Conservation (phyloP, 1,140 invertebrate species). For the Cheumatopsyche charites region DNA sequence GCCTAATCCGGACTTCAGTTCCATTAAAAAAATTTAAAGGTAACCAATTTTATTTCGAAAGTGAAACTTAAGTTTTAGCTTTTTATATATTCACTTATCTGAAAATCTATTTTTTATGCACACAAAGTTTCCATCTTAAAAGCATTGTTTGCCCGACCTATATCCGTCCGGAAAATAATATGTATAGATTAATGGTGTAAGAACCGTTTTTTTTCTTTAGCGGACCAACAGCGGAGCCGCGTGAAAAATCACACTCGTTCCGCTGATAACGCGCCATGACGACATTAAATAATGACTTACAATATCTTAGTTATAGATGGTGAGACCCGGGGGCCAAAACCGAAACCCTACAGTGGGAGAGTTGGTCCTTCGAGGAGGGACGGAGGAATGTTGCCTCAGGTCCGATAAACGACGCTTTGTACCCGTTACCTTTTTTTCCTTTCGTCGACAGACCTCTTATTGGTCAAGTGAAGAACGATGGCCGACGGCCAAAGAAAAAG, state of each 20-base stretch:
- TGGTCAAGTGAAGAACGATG: constrained; percentile 28
- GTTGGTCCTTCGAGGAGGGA: neutral
- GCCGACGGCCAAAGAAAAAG: constrained; percentile 19
- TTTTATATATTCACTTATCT: too few species aligned
- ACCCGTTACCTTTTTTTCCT: constrained; percentile 5
- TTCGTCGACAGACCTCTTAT: constrained; percentile 7
- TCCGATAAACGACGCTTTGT: constrained; percentile 37
- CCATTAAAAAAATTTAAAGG: too few species aligned
- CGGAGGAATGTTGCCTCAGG: neutral
- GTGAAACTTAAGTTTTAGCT: too few species aligned
- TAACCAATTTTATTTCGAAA: too few species aligned
- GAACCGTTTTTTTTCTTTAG: too few species aligned
- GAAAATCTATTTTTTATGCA: too few species aligned
- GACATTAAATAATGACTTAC: constrained; percentile 48
- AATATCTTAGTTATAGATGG: constrained; percentile 49
- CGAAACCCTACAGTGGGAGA: constrained; percentile 1
- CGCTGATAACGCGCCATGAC: constrained; percentile 44
- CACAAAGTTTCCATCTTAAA: too few species aligned
- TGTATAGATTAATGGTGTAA: too few species aligned
- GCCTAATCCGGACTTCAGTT: too few species aligned
- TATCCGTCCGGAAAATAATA: too few species aligned
- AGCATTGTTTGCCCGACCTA: too few species aligned
- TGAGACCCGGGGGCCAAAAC: constrained; percentile 15
- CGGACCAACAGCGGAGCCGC: constrained; percentile 1
- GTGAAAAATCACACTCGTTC: constrained; percentile 48